phyloP scores from a whole-genome alignment of 2,888 invertebrate genomes.

The Plebejus argus region DNA sequence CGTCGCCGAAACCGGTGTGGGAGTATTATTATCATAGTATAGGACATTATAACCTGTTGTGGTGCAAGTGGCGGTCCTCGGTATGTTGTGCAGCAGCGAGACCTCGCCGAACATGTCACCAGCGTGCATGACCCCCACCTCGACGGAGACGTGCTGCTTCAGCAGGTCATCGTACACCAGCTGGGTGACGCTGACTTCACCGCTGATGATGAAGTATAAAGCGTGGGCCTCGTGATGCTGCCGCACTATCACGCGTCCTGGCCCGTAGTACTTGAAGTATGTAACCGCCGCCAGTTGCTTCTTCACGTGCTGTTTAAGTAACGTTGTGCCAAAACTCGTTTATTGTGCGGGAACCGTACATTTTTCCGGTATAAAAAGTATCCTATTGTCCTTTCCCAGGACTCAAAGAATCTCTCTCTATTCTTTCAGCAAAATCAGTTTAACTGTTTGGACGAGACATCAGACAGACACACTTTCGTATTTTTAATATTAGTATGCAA shows the following conservation, averaged over 20 bases:
- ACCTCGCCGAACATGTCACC: slow-evolving; percentile 86
- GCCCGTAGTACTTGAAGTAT: slow-evolving; percentile 82
- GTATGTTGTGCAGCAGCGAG: slow-evolving; percentile 81
- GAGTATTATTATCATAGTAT: too few species aligned
- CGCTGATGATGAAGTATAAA: slow-evolving; percentile 84
- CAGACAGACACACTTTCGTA: too few species aligned
- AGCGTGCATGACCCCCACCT: slow-evolving; percentile 74
- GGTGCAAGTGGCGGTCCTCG: slow-evolving; percentile 82
- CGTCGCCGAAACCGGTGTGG: too few species aligned
- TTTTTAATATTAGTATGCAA: too few species aligned
- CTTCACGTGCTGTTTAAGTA: slow-evolving; percentile 74
- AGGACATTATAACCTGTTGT: slow-evolving; percentile 65
- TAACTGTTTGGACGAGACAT: too few species aligned
- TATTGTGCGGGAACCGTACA: too few species aligned
- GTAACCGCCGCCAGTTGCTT: slow-evolving; percentile 81
- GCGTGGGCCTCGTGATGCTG: slow-evolving; percentile 82
- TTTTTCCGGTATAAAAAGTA: too few species aligned
- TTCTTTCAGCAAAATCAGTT: too few species aligned
- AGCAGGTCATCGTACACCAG: slow-evolving; percentile 74
- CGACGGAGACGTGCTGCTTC: slow-evolving; percentile 65
- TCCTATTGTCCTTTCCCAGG: too few species aligned
- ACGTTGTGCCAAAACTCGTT: too few species aligned
- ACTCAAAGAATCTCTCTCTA: too few species aligned
- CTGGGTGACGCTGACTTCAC: slow-evolving; percentile 76
- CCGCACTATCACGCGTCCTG: slow-evolving; percentile 81